Base-by-base conservation (phyloP, 1,140 invertebrate species). In the Macrobrachium nipponense region DNA sequence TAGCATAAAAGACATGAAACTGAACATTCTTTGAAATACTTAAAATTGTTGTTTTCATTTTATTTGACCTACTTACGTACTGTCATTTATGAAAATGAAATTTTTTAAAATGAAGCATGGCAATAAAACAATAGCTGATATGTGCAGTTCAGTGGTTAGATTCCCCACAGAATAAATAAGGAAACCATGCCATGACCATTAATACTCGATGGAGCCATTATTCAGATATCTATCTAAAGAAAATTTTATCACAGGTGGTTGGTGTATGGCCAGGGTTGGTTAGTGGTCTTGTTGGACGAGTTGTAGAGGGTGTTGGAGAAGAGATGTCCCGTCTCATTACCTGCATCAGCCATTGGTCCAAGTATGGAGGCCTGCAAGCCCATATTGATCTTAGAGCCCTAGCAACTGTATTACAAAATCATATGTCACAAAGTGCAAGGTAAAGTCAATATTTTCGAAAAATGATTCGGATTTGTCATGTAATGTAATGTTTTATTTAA, bases 231-330 rank as follows among this genome's bases (percentile, higher is more conserved):
- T 1, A 4, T 36, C 27, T 36, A 36, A 36, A 20, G 44, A 43
- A 14, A 51, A 70, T 78, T 60, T 87, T 78, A 78, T 88, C 89
- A 17, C 87, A 96, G 95, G 95, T 96, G 60, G 95, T 95, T 90
- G 93, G 94, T 68, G 95, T 98, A 14, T 96, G 96, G 51, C 96
- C 96, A 43, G 93, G 93, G 59, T 92, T 97, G 89, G 92, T 97
- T 44, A 91, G 94, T 11, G 93, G 93, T 51, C 95, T 98, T 44
- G 92, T 98, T 89, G 94, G 94, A 23, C 95, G 96, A 90, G 96
- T 98, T 82, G 95, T 97, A 20, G 95, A 98, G 92, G 97, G 95
- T 4, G 95, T 98, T 86, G 95, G 96, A 81, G 97, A 98, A 92
- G 98, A 98, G 92, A 92, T 98, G 76, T 95, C 95, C 20, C 93